These are phyloP conservation scores for Drosophila vallismaia DNA, from an alignment of 2,888 invertebrate genomes.

Conservation along the genomic window DNA sequence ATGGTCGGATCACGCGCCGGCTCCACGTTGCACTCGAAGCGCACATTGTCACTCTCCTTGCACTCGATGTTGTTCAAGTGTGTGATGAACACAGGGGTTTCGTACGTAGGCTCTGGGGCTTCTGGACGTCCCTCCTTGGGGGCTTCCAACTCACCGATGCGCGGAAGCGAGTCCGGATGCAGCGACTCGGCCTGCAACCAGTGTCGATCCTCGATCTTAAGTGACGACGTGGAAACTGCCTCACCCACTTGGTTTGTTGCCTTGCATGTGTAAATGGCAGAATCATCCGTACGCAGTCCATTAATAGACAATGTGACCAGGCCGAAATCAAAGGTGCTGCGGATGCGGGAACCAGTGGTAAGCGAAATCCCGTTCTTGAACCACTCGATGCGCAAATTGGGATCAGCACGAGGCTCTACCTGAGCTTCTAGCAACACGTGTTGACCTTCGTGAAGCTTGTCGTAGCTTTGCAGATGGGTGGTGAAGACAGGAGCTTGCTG, in stretches of 20 bases:
- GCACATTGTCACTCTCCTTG: slow-evolving; percentile 93
- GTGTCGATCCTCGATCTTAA: slow-evolving; percentile 94
- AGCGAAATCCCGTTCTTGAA: slow-evolving; percentile 95
- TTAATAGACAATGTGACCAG: slow-evolving; percentile 96
- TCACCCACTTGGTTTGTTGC: slow-evolving; percentile 97
- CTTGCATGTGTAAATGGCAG: slow-evolving; percentile 97
- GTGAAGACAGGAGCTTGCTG: slow-evolving; percentile 98
- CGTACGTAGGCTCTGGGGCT: slow-evolving; percentile 90
- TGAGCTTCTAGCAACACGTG: slow-evolving; percentile 94
- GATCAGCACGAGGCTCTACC: slow-evolving; percentile 95
- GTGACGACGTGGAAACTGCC: slow-evolving; percentile 95
- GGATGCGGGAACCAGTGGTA: slow-evolving; percentile 94
- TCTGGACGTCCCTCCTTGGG: slow-evolving; percentile 88
- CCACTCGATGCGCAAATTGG: slow-evolving; percentile 95
- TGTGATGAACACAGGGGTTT: slow-evolving; percentile 94
- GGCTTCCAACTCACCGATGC: slow-evolving; percentile 93
- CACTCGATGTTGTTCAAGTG: slow-evolving; percentile 96
- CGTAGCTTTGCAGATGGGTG: slow-evolving; percentile 93
- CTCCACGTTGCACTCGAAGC: slow-evolving; percentile 96
- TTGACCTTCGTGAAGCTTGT: slow-evolving; percentile 93
- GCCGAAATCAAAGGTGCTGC: slow-evolving; percentile 98
- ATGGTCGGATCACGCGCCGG: slow-evolving; percentile 96
- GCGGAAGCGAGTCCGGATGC: slow-evolving; percentile 94
- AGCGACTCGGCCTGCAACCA: slow-evolving; percentile 94
- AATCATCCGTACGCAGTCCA: slow-evolving; percentile 94